Evolutionary conservation across 2,888 invertebrate genomes (phyloP), one percentile per base, ranked within the genome.

Genomic region (Amiota mariae): DNA sequence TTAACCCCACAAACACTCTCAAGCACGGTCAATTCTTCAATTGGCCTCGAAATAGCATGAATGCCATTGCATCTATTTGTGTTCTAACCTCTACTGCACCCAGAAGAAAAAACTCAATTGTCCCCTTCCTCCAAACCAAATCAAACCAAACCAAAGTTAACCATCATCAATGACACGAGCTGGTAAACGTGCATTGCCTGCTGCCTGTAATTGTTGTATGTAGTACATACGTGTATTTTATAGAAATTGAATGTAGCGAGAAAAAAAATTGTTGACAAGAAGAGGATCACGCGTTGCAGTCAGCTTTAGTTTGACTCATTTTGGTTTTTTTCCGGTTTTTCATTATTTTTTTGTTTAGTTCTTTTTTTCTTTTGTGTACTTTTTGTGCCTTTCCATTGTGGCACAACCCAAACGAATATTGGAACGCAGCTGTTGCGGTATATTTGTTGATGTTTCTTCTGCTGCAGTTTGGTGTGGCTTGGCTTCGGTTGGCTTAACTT

Each of bases 31-130:
- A 84, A 85, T 85, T 81, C 85, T 80, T 85, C 36, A 36, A 82
- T 85, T 82, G 86, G 85, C 82, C 82, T 85, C 86, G 81, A 85
- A 85, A n/a, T n/a, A 10, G n/a, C 12, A n/a, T 36, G 36, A 36
- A 36, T 36, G 4, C 6, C 36, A 36, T 36, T 36, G 2, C 36
- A 36, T 36, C 2, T 36, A 36, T 36, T 36, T 2, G 36, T 36
- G 8, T 36, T 36, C 36, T 36, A 36, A 36, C 36, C 36, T 36
- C 36, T 36, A 6, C 8, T 36, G 6, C 36, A 36, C 36, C 36
- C 36, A 36, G 36, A 36, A 36, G 6, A 36, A 36, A 36, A n/a
- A 15, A 54, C 13, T n/a, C 54, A 54, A 15, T 54, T 54, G 54
- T n/a, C 54, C 10, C 54, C 8, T 15, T 15, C 54, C 59, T 20